A percentile compares a stretch with the other conserved stretches of the same genome.
Evolutionary conservation across 2,888 invertebrate species (phyloP).

Genomic region (Drosophila siamana): DNA sequence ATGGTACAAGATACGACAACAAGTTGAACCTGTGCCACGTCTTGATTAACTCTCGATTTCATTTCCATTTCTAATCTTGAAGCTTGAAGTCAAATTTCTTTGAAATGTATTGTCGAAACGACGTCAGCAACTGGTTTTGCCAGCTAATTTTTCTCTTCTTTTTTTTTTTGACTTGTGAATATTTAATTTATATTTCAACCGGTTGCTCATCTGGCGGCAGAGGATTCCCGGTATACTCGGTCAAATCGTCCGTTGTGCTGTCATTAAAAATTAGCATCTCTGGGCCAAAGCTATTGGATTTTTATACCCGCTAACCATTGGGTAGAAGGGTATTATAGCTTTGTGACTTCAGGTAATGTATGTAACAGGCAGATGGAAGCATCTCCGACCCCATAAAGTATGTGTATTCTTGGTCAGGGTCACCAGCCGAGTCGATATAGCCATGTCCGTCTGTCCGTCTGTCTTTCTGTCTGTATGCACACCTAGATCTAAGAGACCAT

Average conservation of each 20-base stretch:
- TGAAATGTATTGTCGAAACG: constrained; percentile 44
- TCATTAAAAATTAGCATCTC: constrained; percentile 79
- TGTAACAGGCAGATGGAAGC: too few relatives aligned
- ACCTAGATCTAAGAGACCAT: too few relatives aligned
- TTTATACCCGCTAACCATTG: too few relatives aligned
- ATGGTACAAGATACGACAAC: too few relatives aligned
- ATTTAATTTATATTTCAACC: constrained; percentile 63
- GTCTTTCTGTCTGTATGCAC: too few relatives aligned
- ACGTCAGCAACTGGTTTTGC: constrained; percentile 73
- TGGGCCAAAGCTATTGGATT: constrained; percentile 28
- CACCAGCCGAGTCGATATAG: too few relatives aligned
- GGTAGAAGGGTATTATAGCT: too few relatives aligned
- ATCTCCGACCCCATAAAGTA: too few relatives aligned
- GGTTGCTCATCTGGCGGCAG: constrained; percentile 53
- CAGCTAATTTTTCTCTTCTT: constrained; percentile 39
- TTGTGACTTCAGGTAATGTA: too few relatives aligned
- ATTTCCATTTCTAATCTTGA: constrained; percentile 70
- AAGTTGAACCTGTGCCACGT: not conserved
- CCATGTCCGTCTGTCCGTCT: too few relatives aligned
- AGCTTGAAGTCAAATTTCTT: constrained; percentile 49
- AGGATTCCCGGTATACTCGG: constrained; percentile 32
- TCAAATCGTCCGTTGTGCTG: constrained; percentile 48
- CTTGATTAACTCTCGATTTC: constrained; percentile 70
- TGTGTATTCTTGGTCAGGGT: too few relatives aligned
- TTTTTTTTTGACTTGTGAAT: constrained; percentile 43